Evolutionary conservation across 2,888 invertebrate genomes (phyloP).

Genomic region (Luffia ferchaultella): DNA sequence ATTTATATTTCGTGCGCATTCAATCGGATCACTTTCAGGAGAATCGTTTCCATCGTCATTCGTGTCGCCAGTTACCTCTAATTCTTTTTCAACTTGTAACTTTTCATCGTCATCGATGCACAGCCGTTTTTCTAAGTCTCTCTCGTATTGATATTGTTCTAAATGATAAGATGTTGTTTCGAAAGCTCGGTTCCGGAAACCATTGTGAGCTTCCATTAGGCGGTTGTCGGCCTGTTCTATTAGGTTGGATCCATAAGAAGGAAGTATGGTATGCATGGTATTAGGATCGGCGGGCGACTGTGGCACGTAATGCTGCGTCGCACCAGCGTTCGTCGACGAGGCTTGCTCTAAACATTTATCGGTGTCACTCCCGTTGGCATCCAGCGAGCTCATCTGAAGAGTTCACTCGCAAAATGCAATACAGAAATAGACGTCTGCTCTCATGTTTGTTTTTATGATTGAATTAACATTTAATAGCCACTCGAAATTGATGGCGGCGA

Average conservation of each 20-base stretch:
- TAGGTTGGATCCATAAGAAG: slow-evolving; percentile 34
- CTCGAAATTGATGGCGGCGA: slow-evolving; percentile 29
- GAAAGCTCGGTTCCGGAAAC: slow-evolving; percentile 23
- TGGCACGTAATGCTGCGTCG: too few relatives aligned
- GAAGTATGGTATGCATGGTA: slow-evolving; percentile 53
- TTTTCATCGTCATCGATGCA: slow-evolving; percentile 16
- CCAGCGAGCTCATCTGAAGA: slow-evolving; percentile 43
- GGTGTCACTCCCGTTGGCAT: slow-evolving; percentile 9
- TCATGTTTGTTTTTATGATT: slow-evolving; percentile 62
- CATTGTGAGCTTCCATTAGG: slow-evolving; percentile 24
- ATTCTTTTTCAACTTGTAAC: slow-evolving; percentile 15
- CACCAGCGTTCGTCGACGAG: too few relatives aligned
- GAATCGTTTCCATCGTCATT: slow-evolving; percentile 14
- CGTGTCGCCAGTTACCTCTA: slow-evolving; percentile 10
- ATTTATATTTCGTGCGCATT: slow-evolving; percentile 11
- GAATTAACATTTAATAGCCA: slow-evolving; percentile 46
- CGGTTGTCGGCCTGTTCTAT: slow-evolving; percentile 29
- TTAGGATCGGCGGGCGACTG: too few relatives aligned
- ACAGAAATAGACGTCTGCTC: slow-evolving; percentile 33
- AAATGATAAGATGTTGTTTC: slow-evolving; percentile 28
- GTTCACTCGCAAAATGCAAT: slow-evolving; percentile 28
- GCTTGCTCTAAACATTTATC: slow-evolving; percentile 15
- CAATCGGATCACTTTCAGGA: slow-evolving; percentile 1
- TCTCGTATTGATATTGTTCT: slow-evolving; percentile 15
- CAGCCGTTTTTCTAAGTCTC: slow-evolving; percentile 18